phyloP scores from a whole-genome alignment of 2,888 invertebrate genomes.

The Polydrusus cervinus region DNA sequence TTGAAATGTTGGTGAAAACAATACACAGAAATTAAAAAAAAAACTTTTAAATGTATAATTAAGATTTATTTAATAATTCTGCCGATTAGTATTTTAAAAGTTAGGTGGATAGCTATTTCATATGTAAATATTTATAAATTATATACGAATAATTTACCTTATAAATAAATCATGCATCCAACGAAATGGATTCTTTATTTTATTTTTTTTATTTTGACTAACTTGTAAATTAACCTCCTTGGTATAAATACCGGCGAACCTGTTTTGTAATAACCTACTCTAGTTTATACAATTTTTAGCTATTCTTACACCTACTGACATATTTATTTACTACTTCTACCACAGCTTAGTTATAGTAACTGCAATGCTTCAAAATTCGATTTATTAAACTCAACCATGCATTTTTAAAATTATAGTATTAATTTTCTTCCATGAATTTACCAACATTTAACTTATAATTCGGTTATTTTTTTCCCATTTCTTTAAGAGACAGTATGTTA shows the following conservation, averaged over 20 bases:
- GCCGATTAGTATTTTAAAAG: not conserved
- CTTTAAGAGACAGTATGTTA: no score
- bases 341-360: no score
- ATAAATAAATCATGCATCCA: conserved; percentile 27
- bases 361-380: no score
- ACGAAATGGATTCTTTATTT: conserved; percentile 9
- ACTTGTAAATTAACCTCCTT: conserved; percentile 17
- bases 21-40: not conserved
- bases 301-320: not conserved
- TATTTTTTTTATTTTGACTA: conserved; percentile 4
- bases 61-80: not conserved
- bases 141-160: conserved; percentile 23
- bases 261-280: conserved; percentile 14
- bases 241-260: conserved; percentile 15
- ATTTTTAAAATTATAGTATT: no score
- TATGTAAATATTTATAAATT: conserved; percentile 32
- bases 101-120: not conserved
- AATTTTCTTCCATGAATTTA: no score
- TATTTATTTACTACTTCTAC: no score
- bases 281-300: not conserved
- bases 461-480: no score
- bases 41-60: not conserved
- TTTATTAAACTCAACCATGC: no score
- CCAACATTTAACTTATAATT: no score
- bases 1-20: no score